Conservation (phyloP, 2,888 invertebrate species). For the Anthophora plumipes region DNA sequence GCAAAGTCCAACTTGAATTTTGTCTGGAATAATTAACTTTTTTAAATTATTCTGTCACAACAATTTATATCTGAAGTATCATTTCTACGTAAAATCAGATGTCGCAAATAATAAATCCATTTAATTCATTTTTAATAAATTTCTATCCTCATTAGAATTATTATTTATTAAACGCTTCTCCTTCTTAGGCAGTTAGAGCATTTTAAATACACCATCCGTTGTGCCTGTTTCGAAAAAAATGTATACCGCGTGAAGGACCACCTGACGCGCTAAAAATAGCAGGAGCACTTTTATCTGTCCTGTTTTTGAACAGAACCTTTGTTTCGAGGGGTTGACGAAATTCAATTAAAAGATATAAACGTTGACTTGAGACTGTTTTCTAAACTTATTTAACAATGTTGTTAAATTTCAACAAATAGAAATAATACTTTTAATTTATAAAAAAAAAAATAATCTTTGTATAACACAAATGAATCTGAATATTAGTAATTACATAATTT, state of each 20-base stretch:
- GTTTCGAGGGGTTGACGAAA: conserved; percentile 18
- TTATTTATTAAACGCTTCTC: conserved; percentile 13
- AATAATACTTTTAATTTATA: no score
- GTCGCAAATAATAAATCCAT: neutral
- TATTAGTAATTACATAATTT: no score
- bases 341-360: conserved; percentile 15
- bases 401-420: no score
- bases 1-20: no score
- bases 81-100: no score
- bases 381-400: no score
- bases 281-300: conserved; percentile 25
- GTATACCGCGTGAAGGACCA: conserved; percentile 60
- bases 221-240: conserved; percentile 52
- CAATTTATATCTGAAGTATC: no score
- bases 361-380: neutral
- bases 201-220: conserved; percentile 15
- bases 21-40: no score
- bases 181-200: neutral
- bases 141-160: neutral
- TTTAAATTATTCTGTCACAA: no score
- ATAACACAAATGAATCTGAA: no score
- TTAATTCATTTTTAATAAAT: neutral
- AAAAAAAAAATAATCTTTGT: no score
- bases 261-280: conserved; percentile 78
- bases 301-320: conserved; percentile 15